These are phyloP conservation scores for Pteruthius melanotis DNA, from an alignment of 2,113 vertebrate species.

Conservation along the genomic window DNA sequence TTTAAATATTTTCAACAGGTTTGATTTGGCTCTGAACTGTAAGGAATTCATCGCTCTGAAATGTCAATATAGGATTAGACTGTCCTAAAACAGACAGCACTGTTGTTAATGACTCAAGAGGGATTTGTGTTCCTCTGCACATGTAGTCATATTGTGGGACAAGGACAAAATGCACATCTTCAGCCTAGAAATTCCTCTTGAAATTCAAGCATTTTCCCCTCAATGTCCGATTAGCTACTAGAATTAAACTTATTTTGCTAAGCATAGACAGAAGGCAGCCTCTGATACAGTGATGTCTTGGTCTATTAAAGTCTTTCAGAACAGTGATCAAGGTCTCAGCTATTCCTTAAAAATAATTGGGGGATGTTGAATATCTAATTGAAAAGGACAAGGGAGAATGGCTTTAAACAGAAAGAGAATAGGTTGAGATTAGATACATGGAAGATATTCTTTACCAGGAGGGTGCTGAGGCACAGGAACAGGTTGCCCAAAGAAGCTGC, in stretches of 20 bases:
- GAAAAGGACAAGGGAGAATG: not conserved
- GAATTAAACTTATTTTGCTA: not conserved
- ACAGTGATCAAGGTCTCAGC: not conserved
- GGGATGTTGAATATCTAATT: not conserved
- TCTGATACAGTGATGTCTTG: not conserved
- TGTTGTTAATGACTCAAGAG: not conserved
- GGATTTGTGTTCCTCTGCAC: not conserved
- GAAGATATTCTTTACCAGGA: not conserved
- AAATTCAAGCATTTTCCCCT: not conserved
- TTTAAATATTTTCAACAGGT: not conserved
- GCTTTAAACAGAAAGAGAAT: not conserved
- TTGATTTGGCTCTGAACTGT: not conserved
- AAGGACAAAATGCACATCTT: not conserved
- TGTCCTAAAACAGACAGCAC: not conserved
- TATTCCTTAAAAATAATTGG: not conserved
- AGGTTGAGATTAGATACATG: not conserved
- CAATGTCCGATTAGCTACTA: not conserved
- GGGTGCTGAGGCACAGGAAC: not conserved
- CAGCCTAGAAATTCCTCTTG: not conserved
- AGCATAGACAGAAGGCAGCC: not conserved
- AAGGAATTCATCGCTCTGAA: not conserved
- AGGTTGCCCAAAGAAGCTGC: not conserved
- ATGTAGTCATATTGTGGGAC: not conserved
- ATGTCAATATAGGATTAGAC: not conserved
- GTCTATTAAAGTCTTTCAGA: not conserved